Conservation (phyloP, 2,113 vertebrate genomes). For the Phalacrocorax carbo region DNA sequence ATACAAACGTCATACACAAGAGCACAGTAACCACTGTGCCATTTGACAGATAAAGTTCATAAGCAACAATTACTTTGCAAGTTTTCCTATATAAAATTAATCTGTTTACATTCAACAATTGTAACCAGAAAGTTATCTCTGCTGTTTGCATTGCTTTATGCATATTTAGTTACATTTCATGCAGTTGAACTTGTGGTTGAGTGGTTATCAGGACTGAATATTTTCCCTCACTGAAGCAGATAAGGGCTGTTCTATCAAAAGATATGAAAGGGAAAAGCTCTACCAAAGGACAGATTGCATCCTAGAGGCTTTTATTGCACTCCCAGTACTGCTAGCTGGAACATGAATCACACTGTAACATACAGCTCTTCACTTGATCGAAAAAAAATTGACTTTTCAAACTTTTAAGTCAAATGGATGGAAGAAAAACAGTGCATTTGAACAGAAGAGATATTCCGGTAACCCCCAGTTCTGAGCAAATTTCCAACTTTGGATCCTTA, state of each 20-base stretch:
- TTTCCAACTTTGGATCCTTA: background rate
- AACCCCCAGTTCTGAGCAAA: background rate
- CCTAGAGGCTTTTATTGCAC: background rate
- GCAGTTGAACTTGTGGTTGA: background rate
- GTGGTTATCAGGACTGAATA: background rate
- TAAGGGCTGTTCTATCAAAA: background rate
- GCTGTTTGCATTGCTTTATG: background rate
- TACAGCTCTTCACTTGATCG: background rate
- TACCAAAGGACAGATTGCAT: background rate
- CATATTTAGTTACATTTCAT: background rate
- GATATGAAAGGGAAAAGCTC: background rate
- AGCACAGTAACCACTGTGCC: background rate
- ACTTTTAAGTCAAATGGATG: background rate
- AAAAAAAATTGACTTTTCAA: background rate
- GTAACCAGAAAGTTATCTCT: background rate
- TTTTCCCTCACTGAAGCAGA: background rate
- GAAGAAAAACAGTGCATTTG: background rate
- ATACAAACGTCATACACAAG: background rate
- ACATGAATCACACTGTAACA: background rate
- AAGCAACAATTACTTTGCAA: background rate
- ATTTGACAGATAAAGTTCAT: background rate
- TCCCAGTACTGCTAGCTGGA: background rate
- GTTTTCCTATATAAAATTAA: background rate
- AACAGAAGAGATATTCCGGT: background rate
- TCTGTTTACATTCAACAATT: background rate